A percentile compares a stretch with the other conserved stretches of the same genome.
These are phyloP conservation scores for Hestina assimilis DNA, from an alignment of 1,140 invertebrate genomes.

Conservation along the genomic window DNA sequence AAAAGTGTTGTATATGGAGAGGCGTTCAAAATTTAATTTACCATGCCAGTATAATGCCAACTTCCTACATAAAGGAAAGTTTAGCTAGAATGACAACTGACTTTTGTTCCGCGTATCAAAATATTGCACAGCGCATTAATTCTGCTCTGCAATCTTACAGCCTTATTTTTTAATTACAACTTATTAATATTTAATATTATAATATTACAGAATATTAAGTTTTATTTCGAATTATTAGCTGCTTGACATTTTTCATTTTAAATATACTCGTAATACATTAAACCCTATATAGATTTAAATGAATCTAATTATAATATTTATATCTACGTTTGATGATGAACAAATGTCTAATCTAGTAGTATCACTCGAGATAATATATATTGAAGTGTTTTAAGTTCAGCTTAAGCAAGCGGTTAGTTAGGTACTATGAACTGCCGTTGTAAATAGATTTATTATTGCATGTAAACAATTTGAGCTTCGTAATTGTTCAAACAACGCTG, in stretches of 20 bases:
- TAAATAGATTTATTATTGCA: constrained; percentile 29
- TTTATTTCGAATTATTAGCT: too few species aligned
- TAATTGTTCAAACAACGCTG: constrained; percentile 21
- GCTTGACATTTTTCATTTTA: too few species aligned
- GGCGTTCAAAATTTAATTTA: constrained; percentile 14
- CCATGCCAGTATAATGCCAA: background rate
- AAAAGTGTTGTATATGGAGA: constrained; percentile 5
- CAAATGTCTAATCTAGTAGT: too few species aligned
- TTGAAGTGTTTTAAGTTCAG: too few species aligned
- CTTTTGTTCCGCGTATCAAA: constrained; percentile 7
- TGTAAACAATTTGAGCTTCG: constrained; percentile 31
- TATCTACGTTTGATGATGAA: too few species aligned
- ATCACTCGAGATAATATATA: too few species aligned
- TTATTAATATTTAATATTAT: background rate
- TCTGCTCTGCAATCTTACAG: background rate
- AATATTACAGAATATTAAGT: background rate
- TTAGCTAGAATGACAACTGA: constrained; percentile 6
- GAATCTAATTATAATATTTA: too few species aligned
- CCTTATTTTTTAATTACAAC: background rate
- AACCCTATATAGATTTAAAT: too few species aligned
- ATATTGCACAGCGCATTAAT: background rate
- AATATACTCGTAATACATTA: too few species aligned
- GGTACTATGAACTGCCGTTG: background rate
- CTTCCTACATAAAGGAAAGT: background rate
- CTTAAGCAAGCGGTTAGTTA: too few species aligned